A percentile compares a stretch with the other conserved stretches of the same genome.
Conservation (phyloP, 2,888 invertebrate genomes). For the Lycaena phlaeas region DNA sequence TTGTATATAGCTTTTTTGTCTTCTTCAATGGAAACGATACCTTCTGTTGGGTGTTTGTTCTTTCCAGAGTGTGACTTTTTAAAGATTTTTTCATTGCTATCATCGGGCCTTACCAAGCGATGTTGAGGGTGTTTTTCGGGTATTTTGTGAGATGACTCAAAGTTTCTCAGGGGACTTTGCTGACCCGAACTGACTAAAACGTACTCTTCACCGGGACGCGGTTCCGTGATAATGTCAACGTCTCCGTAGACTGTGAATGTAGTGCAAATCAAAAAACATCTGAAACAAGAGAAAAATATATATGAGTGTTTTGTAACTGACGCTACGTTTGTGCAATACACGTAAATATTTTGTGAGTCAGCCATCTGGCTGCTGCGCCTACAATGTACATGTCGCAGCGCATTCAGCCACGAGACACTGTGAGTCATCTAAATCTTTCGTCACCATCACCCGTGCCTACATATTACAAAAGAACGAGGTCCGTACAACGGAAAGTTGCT, state of each 20-base stretch:
- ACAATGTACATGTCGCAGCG: constrained; percentile 21
- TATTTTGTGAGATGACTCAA: constrained; percentile 83
- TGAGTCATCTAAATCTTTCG: constrained; percentile 53
- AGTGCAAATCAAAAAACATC: constrained; percentile 64
- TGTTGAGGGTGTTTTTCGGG: constrained; percentile 67
- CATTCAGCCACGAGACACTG: constrained; percentile 33
- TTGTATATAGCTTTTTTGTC: constrained; percentile 49
- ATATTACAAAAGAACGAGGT: constrained; percentile 10
- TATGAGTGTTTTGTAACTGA: too few relatives aligned
- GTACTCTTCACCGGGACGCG: constrained; percentile 77
- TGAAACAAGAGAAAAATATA: constrained; percentile 46
- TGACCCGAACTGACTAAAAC: constrained; percentile 75
- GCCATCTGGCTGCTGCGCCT: constrained; percentile 48
- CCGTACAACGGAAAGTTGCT: constrained; percentile 1
- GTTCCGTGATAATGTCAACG: constrained; percentile 75
- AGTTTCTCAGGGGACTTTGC: constrained; percentile 62
- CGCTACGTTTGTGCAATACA: too few relatives aligned
- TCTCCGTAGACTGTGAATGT: constrained; percentile 58
- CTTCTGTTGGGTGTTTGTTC: constrained; percentile 49
- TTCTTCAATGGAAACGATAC: constrained; percentile 62
- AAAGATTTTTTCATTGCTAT: constrained; percentile 55
- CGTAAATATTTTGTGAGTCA: constrained; percentile 38
- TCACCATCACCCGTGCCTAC: constrained; percentile 38
- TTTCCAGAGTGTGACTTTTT: constrained; percentile 52
- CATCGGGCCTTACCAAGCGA: constrained; percentile 46